Percentiles rank a stretch among this genome's conserved stretches.
Evolutionary conservation across 2,113 vertebrate species (phyloP).

Genomic region (Cheirogaleus medius): DNA sequence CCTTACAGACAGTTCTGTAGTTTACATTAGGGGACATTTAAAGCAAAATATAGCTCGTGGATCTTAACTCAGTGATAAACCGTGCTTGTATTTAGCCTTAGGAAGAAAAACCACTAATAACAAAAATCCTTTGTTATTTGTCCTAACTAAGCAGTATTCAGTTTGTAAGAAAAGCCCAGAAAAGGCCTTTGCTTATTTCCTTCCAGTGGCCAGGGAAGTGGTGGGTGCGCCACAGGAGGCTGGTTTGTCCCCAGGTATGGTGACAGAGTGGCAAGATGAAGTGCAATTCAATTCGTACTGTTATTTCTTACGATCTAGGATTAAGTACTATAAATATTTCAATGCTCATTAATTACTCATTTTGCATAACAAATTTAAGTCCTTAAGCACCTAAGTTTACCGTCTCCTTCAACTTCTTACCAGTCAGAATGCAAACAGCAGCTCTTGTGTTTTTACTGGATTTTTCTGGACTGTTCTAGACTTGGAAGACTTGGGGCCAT

Average conservation of each 20-base stretch:
- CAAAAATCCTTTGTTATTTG: not conserved
- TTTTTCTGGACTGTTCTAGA: conserved; percentile 57
- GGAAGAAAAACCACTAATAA: conserved; percentile 24
- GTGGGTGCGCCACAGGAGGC: not conserved
- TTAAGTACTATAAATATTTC: conserved; percentile 50
- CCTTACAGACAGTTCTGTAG: not conserved
- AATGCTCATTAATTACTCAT: conserved; percentile 41
- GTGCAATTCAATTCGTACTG: not conserved
- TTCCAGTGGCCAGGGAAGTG: not conserved
- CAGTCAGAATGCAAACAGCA: not conserved
- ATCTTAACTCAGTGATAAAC: not conserved
- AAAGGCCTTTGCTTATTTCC: conserved; percentile 16
- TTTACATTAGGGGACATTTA: conserved; percentile 48
- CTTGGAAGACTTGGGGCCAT: conserved; percentile 45
- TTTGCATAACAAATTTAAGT: conserved; percentile 52
- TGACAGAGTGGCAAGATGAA: not conserved
- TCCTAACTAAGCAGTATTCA: not conserved
- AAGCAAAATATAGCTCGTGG: not conserved
- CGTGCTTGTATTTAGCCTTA: conserved; percentile 20
- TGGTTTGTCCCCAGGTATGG: not conserved
- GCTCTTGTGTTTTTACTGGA: not conserved
- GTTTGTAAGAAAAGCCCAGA: conserved; percentile 39
- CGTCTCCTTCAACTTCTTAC: conserved; percentile 19
- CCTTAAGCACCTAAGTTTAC: conserved; percentile 6
- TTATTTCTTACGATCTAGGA: conserved; percentile 3